phyloP scores from a whole-genome alignment of 2,888 invertebrate genomes.

The Mamestra brassicae region DNA sequence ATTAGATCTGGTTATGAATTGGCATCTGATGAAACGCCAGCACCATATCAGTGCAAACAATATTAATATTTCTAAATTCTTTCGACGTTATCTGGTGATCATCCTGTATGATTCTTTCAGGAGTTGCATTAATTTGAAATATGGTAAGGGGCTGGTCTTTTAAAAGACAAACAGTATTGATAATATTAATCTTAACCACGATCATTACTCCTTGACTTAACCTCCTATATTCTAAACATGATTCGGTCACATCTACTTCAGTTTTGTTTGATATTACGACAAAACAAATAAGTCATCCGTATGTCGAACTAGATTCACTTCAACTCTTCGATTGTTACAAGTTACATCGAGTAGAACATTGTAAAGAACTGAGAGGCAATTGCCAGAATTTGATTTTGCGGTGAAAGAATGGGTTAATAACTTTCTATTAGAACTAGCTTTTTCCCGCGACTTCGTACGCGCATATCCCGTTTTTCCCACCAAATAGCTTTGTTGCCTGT shows the following conservation, averaged over 20 bases:
- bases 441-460: no score
- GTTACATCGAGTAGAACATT: constrained; percentile 68
- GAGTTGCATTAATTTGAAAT: neutral
- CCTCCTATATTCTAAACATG: neutral
- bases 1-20: neutral
- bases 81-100: neutral
- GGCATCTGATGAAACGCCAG: neutral
- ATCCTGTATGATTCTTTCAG: neutral
- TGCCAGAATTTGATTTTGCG: constrained; percentile 6
- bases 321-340: constrained; percentile 67
- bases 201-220: neutral
- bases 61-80: neutral
- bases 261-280: constrained; percentile 36
- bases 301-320: constrained; percentile 59
- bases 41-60: neutral
- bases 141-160: no score
- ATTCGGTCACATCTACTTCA: neutral
- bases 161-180: no score
- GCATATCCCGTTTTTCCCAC: no score
- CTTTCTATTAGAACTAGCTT: no score
- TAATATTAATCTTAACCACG: no score
- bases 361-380: constrained; percentile 59
- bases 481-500: no score
- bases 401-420: neutral
- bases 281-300: constrained; percentile 51